These are phyloP conservation scores for Synergus japonicus DNA, from an alignment of 2,888 invertebrate species.

Conservation along the genomic window DNA sequence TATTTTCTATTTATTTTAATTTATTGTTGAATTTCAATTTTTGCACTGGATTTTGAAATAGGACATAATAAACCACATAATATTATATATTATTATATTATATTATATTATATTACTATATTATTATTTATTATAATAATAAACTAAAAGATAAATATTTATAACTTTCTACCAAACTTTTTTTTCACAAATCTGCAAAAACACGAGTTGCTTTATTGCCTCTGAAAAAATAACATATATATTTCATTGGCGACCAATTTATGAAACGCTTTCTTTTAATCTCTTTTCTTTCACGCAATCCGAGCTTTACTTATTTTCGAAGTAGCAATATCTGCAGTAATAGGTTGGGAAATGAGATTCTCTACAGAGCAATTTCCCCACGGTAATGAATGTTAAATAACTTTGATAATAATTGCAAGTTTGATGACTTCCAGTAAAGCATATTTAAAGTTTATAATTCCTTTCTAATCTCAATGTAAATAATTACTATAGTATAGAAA, in stretches of 20 bases:
- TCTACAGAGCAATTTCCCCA: conserved; percentile 18
- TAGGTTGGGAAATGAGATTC: conserved; percentile 14
- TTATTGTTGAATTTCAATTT: no score
- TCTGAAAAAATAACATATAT: no score
- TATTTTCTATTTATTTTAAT: no score
- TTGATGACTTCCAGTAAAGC: conserved; percentile 20
- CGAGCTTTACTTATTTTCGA: neutral
- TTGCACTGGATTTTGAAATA: no score
- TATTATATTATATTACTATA: no score
- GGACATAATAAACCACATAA: no score
- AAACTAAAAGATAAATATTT: no score
- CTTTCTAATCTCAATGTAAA: neutral
- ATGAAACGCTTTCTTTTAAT: neutral
- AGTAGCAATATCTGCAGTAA: conserved; percentile 5
- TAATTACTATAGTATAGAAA: neutral
- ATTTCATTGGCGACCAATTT: neutral
- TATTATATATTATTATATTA: no score
- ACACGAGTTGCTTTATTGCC: no score
- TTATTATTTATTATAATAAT: no score
- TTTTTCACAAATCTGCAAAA: no score
- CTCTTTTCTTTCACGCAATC: conserved; percentile 4
- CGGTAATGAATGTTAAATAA: conserved; percentile 26
- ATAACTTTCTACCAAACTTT: no score
- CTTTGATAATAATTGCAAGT: conserved; percentile 12
- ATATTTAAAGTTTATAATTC: conserved; percentile 1